A percentile compares a stretch with the other conserved stretches of the same genome.
Evolutionary conservation across 1,140 invertebrate species (phyloP).

Genomic region (Gonatopus flavifemur): DNA sequence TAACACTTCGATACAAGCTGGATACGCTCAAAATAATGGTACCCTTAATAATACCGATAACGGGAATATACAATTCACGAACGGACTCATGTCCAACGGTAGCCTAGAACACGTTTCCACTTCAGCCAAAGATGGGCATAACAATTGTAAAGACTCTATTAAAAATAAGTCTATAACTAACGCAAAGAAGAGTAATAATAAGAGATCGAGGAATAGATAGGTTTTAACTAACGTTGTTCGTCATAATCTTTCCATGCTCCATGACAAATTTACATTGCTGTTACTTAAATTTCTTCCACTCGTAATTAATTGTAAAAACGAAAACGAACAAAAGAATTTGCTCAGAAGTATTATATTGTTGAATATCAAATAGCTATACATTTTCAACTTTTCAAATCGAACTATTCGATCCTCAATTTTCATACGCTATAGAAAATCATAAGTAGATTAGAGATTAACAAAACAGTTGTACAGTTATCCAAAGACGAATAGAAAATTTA

Average conservation of each 20-base stretch:
- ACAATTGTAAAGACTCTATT: slow-evolving; percentile 62
- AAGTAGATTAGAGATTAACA: too few species aligned
- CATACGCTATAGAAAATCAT: too few species aligned
- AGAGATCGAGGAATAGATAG: slow-evolving; percentile 72
- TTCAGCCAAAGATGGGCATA: slow-evolving; percentile 60
- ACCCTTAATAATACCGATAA: slow-evolving; percentile 62
- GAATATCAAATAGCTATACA: too few species aligned
- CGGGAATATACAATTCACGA: slow-evolving; percentile 67
- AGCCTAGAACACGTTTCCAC: slow-evolving; percentile 55
- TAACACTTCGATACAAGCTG: slow-evolving; percentile 67
- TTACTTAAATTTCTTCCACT: background rate
- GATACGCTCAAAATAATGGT: slow-evolving; percentile 62
- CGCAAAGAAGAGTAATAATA: slow-evolving; percentile 69
- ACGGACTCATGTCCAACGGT: slow-evolving; percentile 60
- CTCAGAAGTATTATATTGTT: too few species aligned
- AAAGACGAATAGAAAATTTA: too few species aligned
- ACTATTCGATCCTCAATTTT: too few species aligned
- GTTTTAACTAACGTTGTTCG: too few species aligned
- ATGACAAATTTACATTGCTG: too few species aligned
- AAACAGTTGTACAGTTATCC: too few species aligned
- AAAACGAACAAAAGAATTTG: too few species aligned
- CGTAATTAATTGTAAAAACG: background rate
- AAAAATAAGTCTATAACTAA: slow-evolving; percentile 65
- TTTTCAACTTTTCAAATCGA: too few species aligned
- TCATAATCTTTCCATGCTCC: too few species aligned